phyloP scores from a whole-genome alignment of 2,888 invertebrate genomes.

The Watsonalla binaria region DNA sequence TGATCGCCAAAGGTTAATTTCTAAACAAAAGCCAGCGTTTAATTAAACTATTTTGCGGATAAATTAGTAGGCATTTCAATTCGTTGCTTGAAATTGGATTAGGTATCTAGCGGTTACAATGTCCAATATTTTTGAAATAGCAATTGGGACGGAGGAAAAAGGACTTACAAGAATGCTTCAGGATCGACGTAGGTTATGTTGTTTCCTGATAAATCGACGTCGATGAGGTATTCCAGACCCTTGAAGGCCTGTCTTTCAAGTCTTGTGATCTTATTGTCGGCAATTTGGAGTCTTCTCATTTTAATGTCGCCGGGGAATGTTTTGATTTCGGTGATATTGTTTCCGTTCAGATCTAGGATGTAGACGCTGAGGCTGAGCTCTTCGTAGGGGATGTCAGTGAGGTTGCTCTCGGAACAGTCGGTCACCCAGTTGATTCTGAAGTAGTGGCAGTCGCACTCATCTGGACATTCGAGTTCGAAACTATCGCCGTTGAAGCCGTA shows the following conservation, averaged over 20 bases:
- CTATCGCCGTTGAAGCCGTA: constrained; percentile 79
- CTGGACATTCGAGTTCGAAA: constrained; percentile 83
- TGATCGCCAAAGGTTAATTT: constrained; percentile 6
- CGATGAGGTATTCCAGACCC: constrained; percentile 82
- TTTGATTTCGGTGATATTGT: constrained; percentile 79
- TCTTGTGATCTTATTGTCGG: constrained; percentile 80
- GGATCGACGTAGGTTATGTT: constrained; percentile 81
- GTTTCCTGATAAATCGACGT: constrained; percentile 84
- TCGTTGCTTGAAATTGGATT: constrained; percentile 10
- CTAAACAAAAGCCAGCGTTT: constrained; percentile 6
- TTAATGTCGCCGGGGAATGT: constrained; percentile 84
- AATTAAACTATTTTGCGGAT: neutral
- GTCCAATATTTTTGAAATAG: neutral
- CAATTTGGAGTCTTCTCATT: constrained; percentile 83
- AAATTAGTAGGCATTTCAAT: constrained; percentile 3
- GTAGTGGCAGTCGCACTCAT: constrained; percentile 87
- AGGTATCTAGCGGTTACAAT: constrained; percentile 8
- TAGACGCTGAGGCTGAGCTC: constrained; percentile 85
- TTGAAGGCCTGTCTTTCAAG: constrained; percentile 81
- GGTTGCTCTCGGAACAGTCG: constrained; percentile 86
- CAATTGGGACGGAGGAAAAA: neutral
- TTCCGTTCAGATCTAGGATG: constrained; percentile 84
- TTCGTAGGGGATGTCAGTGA: constrained; percentile 83
- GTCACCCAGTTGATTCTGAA: constrained; percentile 88
- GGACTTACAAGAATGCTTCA: constrained; percentile 81